Evolutionary conservation across 2,797 vertebrate genomes (phyloP).

Genomic region (Hafferia zeledoni): DNA sequence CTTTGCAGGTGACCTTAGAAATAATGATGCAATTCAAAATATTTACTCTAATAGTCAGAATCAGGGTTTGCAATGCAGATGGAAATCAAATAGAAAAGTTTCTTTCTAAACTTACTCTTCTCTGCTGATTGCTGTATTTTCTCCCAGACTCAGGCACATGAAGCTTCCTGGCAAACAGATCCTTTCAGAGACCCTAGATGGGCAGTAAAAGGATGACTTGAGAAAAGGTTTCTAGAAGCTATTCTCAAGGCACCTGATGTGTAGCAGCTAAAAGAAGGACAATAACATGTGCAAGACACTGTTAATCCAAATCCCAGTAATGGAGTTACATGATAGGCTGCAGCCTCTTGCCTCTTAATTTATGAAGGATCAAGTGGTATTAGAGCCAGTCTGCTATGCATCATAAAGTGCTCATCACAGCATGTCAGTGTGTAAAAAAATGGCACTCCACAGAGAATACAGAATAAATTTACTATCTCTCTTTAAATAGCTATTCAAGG

Average conservation of each 20-base stretch:
- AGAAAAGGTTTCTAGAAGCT: neutral
- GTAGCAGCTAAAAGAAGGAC: slow-evolving; percentile 14
- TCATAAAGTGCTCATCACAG: slow-evolving; percentile 30
- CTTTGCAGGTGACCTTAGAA: neutral
- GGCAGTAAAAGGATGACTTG: neutral
- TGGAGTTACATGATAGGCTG: slow-evolving; percentile 33
- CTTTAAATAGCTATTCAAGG: neutral
- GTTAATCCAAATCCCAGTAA: slow-evolving; percentile 69
- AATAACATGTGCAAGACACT: slow-evolving; percentile 2
- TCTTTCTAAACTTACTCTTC: neutral
- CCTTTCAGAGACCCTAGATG: neutral
- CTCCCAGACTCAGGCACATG: neutral
- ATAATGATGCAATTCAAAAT: neutral
- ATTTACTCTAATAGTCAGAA: neutral
- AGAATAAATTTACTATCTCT: slow-evolving; percentile 14
- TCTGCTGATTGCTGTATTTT: neutral
- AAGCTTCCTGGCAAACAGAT: neutral
- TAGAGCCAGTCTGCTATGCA: slow-evolving; percentile 24
- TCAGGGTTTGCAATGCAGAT: neutral
- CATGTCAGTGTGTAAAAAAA: neutral
- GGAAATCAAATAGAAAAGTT: neutral
- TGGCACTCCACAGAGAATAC: neutral
- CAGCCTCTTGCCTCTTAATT: slow-evolving; percentile 47
- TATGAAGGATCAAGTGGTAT: slow-evolving; percentile 59
- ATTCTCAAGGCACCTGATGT: neutral